Evolutionary conservation across 2,888 invertebrate species (phyloP), one percentile per base, ranked within the genome.

Genomic region (Calephelis perditalis): DNA sequence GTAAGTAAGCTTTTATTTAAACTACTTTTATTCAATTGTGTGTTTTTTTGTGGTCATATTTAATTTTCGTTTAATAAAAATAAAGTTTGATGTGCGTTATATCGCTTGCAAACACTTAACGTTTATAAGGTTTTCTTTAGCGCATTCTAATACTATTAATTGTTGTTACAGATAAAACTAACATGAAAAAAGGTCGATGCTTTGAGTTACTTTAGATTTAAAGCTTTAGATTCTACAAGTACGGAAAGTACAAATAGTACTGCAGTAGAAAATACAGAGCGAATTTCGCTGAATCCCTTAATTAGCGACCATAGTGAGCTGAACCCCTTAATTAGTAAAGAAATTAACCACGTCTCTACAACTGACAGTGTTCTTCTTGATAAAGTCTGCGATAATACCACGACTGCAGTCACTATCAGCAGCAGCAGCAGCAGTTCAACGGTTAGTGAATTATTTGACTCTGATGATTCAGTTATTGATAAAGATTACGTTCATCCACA

Each of bases 381-480:
- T 44, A 44, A 44, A 44, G 44, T 4, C 44, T 44, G 44, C 44
- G 44, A 44, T 44, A 44, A 44, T 3, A 10, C 44, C 44, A 44
- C 44, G 9, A 44, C 44, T 44, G 44, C 44, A 44, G 44, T 5
- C 46, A n/a, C 43, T 49, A 63, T 60, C 56, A 56, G 43, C 56
- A 60, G 45, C 56, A 47, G 15, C 57, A 56, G 61, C 58, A 61
- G 55, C 45, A 49, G 35, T 44, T 57, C 43, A 37, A 43, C 56
- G 52, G 57, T 58, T 57, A 58, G 54, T 45, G 61, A 63, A 5
- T 63, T 63, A 11, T 63, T 63, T 61, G 63, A 63, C 61, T 61
- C 63, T 59, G 57, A 44, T 9, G 57, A 57, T 57, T 57, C 57
- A 43, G 44, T 57, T 43, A 7, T 11, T 56, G 63, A 63, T 40